Base-by-base conservation (phyloP, 92 coral and sea anemone species). In the Epizoanthus illoricatus region DNA sequence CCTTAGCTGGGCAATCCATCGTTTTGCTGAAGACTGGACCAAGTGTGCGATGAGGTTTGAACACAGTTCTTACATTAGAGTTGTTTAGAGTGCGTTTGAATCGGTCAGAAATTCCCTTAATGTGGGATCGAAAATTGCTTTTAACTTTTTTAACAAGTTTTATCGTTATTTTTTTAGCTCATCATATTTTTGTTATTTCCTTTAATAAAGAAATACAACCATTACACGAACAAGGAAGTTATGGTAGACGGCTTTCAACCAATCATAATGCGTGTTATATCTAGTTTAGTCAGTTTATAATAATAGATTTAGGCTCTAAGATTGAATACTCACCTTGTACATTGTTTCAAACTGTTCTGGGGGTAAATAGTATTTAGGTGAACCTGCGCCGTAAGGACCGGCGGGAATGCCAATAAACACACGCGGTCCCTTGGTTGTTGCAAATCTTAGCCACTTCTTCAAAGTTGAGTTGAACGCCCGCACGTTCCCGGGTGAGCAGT, bases 401-500 rank as follows among this genome's bases (percentile, higher is more conserved):
- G 80, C 80, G 11, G 80, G 65, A 45, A 58, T 23, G 5, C 80
- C 80, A 10, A 75, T 58, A 23, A 75, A 75, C 40, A 58, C 49
- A 5, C 18, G 52, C 12, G 66, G 15, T 57, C 80, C 65, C 2
- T 33, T 23, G 33, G 8, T 73, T 49, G 78, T 45, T 5, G 66
- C 80, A 58, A 75, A 75, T 8, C 17, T 57, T 47, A 75, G 21
- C 80, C 80, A 75, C 61, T 75, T 42, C 47, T 40, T 17, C 65
- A 75, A 15, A 17, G 21, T 58, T 16, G 19, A 28, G n/a, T 75
- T 75, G 36, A 75, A 75, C 55, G 6, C 18, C 21, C 9, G 36
- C 4, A 28, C 16, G 43, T 75, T 24, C n/a, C 80, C 80, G 5
- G 80, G 66, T 68, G 68, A 75, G 67, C 80, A 75, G 40, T 9